These are phyloP conservation scores for Desoria tigrina DNA, from an alignment of 2,888 invertebrate species.

Conservation along the genomic window DNA sequence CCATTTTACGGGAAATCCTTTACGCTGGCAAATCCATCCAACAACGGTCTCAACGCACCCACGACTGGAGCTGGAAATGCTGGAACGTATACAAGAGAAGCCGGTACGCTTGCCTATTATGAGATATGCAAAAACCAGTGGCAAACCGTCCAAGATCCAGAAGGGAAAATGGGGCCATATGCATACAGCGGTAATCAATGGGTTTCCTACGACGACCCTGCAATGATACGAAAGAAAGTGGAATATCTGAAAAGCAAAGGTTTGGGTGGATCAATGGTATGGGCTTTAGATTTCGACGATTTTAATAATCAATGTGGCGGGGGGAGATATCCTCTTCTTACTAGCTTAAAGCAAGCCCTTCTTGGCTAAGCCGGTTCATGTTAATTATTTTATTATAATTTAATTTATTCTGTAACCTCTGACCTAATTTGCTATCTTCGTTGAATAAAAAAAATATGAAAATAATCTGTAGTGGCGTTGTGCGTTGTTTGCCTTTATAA, in stretches of 20 bases:
- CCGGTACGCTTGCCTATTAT: conserved; percentile 75
- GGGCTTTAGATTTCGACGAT: conserved; percentile 63
- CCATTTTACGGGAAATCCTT: conserved; percentile 57
- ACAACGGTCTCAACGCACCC: conserved; percentile 63
- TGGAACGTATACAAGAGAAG: conserved; percentile 68
- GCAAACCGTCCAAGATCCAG: conserved; percentile 64
- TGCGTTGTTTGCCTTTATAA: no score
- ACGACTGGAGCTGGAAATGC: conserved; percentile 69
- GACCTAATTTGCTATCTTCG: no score
- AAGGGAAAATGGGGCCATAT: conserved; percentile 71
- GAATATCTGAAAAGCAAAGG: conserved; percentile 51
- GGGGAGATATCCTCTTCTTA: conserved; percentile 57
- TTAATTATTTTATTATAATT: no score
- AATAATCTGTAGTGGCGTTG: no score
- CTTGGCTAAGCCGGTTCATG: no score
- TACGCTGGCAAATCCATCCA: conserved; percentile 56
- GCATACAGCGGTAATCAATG: conserved; percentile 72
- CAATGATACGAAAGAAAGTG: conserved; percentile 65
- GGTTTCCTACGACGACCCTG: conserved; percentile 73
- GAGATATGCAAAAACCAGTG: conserved; percentile 62
- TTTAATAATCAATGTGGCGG: conserved; percentile 57
- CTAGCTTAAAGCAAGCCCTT: background rate
- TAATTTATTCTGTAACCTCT: no score
- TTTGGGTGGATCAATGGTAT: conserved; percentile 62
- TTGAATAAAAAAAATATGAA: no score